Conservation (phyloP, 2,888 invertebrate genomes). For the Zaprionus obscuricornis region DNA sequence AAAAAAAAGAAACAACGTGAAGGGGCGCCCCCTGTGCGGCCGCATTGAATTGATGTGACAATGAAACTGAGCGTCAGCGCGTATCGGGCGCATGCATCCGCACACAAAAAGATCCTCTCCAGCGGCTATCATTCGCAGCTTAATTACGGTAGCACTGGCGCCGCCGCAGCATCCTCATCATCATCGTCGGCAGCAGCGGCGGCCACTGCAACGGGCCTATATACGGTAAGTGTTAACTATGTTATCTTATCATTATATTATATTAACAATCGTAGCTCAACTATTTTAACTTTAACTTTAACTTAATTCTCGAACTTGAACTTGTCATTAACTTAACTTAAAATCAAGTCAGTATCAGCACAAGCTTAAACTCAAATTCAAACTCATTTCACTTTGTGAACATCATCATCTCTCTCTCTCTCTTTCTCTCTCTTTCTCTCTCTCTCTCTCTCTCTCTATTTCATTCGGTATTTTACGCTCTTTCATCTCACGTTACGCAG, state of each 20-base stretch:
- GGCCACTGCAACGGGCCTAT: constrained; percentile 82
- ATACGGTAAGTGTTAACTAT: constrained; percentile 85
- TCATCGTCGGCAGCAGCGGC: constrained; percentile 78
- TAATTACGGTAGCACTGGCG: constrained; percentile 90
- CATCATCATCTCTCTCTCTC: too few species aligned
- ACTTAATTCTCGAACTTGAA: too few species aligned
- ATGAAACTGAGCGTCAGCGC: constrained; percentile 96
- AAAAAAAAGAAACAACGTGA: background rate
- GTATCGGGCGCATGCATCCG: constrained; percentile 94
- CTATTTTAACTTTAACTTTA: too few species aligned
- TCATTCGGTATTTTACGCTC: background rate
- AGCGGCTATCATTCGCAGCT: constrained; percentile 90
- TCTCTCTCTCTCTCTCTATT: background rate
- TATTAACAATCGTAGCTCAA: too few species aligned
- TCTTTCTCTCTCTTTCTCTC: background rate
- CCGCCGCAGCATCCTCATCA: constrained; percentile 86
- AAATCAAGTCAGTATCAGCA: too few species aligned
- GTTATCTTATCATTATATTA: too few species aligned
- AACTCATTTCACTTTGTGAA: too few species aligned
- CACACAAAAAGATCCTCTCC: constrained; percentile 93
- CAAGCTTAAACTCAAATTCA: too few species aligned
- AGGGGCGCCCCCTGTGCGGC: constrained; percentile 3
- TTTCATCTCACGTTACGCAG: background rate
- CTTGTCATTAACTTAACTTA: too few species aligned
- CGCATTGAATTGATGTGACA: constrained; percentile 66